A percentile compares a stretch with the other conserved stretches of the same genome.
Conservation (phyloP, 1,140 invertebrate species). For the Telenomus remus region DNA sequence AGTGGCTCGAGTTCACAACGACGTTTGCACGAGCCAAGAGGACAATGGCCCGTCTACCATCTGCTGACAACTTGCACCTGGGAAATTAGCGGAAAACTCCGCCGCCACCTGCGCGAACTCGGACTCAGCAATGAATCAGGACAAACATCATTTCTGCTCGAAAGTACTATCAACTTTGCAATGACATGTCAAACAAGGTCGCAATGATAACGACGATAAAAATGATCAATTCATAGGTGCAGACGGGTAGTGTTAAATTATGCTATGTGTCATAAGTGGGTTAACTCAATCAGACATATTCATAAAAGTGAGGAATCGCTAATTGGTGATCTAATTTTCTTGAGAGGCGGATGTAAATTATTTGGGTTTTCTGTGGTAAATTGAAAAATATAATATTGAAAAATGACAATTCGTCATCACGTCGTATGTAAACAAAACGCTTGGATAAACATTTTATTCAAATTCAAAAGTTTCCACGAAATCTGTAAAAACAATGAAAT, state of each 20-base stretch:
- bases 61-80: conserved; percentile 50
- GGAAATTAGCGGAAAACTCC: conserved; percentile 38
- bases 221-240: conserved; percentile 9
- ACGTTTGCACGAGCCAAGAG: conserved; percentile 39
- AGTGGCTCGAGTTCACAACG: conserved; percentile 39
- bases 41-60: conserved; percentile 51
- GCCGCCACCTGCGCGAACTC: conserved; percentile 36
- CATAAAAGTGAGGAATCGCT: too few relatives aligned
- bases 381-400: conserved; percentile 1
- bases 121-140: conserved; percentile 29
- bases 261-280: too few relatives aligned
- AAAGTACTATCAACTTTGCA: conserved; percentile 9
- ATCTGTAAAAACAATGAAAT: conserved; percentile 16
- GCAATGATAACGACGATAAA: not conserved
- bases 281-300: too few relatives aligned
- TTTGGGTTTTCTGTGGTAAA: too few relatives aligned
- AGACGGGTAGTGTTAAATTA: too few relatives aligned
- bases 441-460: too few relatives aligned
- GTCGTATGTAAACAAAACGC: too few relatives aligned
- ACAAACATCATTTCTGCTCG: conserved; percentile 30
- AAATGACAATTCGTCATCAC: too few relatives aligned
- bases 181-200: conserved; percentile 2
- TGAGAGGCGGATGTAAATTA: too few relatives aligned
- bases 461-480: conserved; percentile 1
- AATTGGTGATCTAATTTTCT: not conserved